A percentile compares a stretch with the other conserved stretches of the same genome.
These are phyloP conservation scores for Beroe forskalii DNA, from an alignment of 37 sponge, comb jelly and placozoan genomes.

Conservation along the genomic window DNA sequence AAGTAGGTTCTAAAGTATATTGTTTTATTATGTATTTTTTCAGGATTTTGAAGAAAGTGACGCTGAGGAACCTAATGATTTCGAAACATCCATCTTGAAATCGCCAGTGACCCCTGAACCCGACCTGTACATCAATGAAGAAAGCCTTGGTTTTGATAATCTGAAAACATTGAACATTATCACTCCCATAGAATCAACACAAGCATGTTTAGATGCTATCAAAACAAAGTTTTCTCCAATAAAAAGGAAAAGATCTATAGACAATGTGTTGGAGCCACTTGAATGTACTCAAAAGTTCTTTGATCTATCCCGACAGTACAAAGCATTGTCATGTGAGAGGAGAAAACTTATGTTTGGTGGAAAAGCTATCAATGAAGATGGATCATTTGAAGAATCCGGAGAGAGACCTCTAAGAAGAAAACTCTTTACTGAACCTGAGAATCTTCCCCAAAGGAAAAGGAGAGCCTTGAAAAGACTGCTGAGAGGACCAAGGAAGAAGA, in stretches of 20 bases:
- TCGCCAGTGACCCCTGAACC: constrained; percentile 43
- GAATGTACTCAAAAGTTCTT: constrained; percentile 6
- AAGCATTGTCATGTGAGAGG: neutral
- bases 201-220: neutral
- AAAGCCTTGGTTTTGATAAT: constrained; percentile 41
- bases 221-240: constrained; percentile 24
- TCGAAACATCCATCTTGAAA: constrained; percentile 7
- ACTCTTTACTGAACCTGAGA: constrained; percentile 1
- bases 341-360: constrained; percentile 34
- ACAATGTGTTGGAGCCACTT: neutral
- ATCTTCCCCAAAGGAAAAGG: neutral
- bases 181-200: constrained; percentile 29
- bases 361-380: neutral
- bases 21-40: no score
- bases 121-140: constrained; percentile 17
- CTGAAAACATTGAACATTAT: constrained; percentile 25
- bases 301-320: neutral
- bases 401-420: constrained; percentile 27
- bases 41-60: neutral
- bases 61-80: neutral
- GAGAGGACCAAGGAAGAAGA: neutral
- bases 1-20: no score
- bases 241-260: neutral
- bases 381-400: neutral
- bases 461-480: neutral